phyloP scores from a whole-genome alignment of 2,113 vertebrate genomes.

The Aphelocoma coerulescens region DNA sequence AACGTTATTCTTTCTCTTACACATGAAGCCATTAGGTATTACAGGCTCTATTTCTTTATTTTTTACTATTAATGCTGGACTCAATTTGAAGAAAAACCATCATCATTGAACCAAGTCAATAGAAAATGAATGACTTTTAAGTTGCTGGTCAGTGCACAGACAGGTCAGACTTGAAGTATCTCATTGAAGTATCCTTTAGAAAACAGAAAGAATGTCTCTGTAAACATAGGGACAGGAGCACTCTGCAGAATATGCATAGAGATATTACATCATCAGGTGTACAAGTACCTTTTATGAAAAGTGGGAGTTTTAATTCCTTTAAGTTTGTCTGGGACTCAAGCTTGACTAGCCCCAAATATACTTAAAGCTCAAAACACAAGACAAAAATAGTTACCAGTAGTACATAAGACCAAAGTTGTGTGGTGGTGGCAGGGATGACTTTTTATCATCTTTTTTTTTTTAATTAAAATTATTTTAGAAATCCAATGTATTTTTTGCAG shows the following conservation, averaged over 20 bases:
- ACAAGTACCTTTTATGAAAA: not conserved
- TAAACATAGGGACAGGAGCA: not conserved
- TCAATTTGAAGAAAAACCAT: not conserved
- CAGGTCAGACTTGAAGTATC: not conserved
- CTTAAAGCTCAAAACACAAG: not conserved
- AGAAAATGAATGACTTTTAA: not conserved
- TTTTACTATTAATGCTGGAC: not conserved
- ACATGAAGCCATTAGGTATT: not conserved
- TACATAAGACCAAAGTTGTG: not conserved
- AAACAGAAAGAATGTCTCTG: not conserved
- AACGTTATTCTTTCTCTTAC: not conserved
- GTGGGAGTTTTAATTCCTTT: not conserved
- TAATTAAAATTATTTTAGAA: not conserved
- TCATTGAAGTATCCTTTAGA: not conserved
- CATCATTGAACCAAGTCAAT: not conserved
- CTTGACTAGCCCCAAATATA: not conserved
- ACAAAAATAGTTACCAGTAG: not conserved
- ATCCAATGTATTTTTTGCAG: not conserved
- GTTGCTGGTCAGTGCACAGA: not conserved
- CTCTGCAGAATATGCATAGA: not conserved
- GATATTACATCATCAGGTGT: not conserved
- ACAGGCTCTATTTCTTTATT: not conserved
- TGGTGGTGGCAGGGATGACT: accelerated
- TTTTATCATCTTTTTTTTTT: too few relatives aligned
- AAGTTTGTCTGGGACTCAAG: not conserved